Evolutionary conservation across 2,888 invertebrate genomes (phyloP).

Genomic region (Agriotes lineatus): DNA sequence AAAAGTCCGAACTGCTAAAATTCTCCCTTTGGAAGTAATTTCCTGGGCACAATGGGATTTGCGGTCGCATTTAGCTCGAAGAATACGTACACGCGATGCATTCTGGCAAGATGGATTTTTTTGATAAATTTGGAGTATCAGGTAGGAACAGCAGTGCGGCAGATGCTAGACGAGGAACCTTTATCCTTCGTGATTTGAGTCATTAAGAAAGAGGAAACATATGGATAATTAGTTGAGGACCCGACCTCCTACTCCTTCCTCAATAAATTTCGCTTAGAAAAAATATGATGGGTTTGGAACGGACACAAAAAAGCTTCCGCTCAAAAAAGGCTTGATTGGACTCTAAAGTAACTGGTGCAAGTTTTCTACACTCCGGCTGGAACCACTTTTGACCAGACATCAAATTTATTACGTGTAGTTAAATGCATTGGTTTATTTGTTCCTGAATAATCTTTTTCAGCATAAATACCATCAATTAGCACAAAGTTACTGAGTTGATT

Average conservation of each 20-base stretch:
- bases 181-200: constrained; percentile 39
- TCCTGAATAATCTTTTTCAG: too few relatives aligned
- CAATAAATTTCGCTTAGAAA: constrained; percentile 1
- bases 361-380: too few relatives aligned
- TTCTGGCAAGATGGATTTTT: constrained; percentile 17
- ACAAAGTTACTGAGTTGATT: too few relatives aligned
- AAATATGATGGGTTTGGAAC: neutral
- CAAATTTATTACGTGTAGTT: too few relatives aligned
- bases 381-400: too few relatives aligned
- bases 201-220: constrained; percentile 47
- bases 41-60: constrained; percentile 22
- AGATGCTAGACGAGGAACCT: constrained; percentile 35
- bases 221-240: constrained; percentile 37
- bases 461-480: too few relatives aligned
- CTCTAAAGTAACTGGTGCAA: neutral
- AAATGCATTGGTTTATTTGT: too few relatives aligned
- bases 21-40: constrained; percentile 23
- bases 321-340: constrained; percentile 2
- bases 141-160: constrained; percentile 34
- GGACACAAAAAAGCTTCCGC: neutral
- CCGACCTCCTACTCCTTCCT: neutral
- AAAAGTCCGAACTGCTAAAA: constrained; percentile 17
- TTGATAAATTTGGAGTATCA: constrained; percentile 32
- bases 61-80: constrained; percentile 4
- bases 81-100: constrained; percentile 14